Evolutionary conservation across 2,113 vertebrate genomes (phyloP).

Genomic region (Polyodon spathula): DNA sequence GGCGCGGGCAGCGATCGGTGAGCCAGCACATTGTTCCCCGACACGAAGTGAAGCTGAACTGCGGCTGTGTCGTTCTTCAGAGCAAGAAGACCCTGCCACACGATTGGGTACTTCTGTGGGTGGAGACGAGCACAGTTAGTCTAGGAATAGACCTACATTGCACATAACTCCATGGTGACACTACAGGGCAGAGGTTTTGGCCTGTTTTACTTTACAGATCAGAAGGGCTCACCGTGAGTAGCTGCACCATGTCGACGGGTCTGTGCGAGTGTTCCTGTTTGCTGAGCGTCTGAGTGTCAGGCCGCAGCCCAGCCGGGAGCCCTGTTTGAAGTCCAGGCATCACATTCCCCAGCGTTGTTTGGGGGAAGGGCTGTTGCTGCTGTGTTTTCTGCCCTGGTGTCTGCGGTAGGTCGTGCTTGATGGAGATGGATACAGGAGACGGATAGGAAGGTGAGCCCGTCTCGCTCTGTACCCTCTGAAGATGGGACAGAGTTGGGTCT

Average conservation of each 20-base stretch:
- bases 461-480: conserved; percentile 65
- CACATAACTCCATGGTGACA: no score
- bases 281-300: conserved; percentile 49
- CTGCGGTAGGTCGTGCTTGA: conserved; percentile 71
- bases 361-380: conserved; percentile 57
- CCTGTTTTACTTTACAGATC: no score
- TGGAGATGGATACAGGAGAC: conserved; percentile 65
- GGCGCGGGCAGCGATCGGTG: conserved; percentile 85
- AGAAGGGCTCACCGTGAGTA: conserved; percentile 84
- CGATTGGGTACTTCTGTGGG: conserved; percentile 89
- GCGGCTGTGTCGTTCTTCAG: conserved; percentile 94
- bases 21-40: conserved; percentile 85
- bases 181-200: no score
- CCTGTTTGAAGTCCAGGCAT: conserved; percentile 44
- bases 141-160: background rate
- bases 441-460: conserved; percentile 73
- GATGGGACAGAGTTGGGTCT: conserved; percentile 63
- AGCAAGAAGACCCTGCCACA: conserved; percentile 93
- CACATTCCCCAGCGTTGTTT: conserved; percentile 39
- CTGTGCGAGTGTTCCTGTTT: conserved; percentile 74
- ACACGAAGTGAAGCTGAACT: conserved; percentile 94
- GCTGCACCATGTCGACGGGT: conserved; percentile 88
- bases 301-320: conserved; percentile 44
- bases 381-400: conserved; percentile 55
- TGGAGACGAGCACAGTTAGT: background rate